Conservation (phyloP, 2,888 invertebrate genomes). For the Lasioglossum morio region DNA sequence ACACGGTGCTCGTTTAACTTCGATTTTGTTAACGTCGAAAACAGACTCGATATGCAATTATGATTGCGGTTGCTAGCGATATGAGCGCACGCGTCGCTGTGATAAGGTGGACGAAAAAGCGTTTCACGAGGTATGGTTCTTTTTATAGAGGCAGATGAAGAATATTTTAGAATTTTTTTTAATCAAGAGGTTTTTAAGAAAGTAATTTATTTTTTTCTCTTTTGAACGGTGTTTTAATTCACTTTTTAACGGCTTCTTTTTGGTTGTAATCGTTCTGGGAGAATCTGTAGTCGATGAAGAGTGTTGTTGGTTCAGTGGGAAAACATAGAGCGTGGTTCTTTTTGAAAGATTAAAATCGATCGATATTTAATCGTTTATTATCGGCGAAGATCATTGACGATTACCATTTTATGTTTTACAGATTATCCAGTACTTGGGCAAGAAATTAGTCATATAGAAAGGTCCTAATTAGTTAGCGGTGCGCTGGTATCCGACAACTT, state of each 20-base stretch:
- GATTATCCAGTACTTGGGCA: slow-evolving; percentile 17
- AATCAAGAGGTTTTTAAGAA: background rate
- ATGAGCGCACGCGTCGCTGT: slow-evolving; percentile 49
- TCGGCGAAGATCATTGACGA: slow-evolving; percentile 13
- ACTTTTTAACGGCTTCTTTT: background rate
- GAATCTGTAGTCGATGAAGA: slow-evolving; percentile 16
- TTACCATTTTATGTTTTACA: slow-evolving; percentile 27
- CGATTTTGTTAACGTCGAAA: slow-evolving; percentile 49
- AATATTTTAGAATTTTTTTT: background rate
- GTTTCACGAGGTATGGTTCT: slow-evolving; percentile 39
- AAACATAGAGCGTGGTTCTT: slow-evolving; percentile 2
- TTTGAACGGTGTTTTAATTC: background rate
- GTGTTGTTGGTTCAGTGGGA: slow-evolving; percentile 42
- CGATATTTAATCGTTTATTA: background rate
- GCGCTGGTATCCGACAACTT: slow-evolving; percentile 8
- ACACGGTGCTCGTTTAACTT: slow-evolving; percentile 53
- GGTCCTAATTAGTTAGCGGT: slow-evolving; percentile 5
- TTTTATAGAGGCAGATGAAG: slow-evolving; percentile 13
- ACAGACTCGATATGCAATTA: slow-evolving; percentile 49
- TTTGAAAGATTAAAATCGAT: slow-evolving; percentile 2
- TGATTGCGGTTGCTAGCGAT: slow-evolving; percentile 39
- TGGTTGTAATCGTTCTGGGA: background rate
- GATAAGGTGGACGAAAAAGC: slow-evolving; percentile 49
- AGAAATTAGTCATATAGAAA: slow-evolving; percentile 22
- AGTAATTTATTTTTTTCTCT: too few species aligned